These are phyloP conservation scores for Bucorvus abyssinicus DNA, from an alignment of 2,797 vertebrate species.

Conservation along the genomic window DNA sequence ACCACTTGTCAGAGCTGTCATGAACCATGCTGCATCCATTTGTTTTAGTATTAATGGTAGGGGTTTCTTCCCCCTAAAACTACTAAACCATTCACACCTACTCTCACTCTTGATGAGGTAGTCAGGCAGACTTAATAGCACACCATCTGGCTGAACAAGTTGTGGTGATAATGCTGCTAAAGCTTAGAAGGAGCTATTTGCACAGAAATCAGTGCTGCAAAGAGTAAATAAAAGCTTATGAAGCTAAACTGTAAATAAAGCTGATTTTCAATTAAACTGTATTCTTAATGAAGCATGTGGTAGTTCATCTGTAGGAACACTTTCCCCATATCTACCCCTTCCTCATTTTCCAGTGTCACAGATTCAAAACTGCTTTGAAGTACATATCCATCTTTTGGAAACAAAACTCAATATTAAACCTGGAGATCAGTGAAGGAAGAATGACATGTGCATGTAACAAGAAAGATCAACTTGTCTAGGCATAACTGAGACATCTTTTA, in stretches of 20 bases:
- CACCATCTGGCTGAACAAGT: conserved; percentile 40
- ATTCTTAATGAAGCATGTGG: not conserved
- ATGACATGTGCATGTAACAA: not conserved
- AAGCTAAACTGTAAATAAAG: not conserved
- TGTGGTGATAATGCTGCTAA: not conserved
- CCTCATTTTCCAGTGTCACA: not conserved
- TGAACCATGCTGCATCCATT: not conserved
- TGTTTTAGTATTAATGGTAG: not conserved
- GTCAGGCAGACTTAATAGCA: conserved; percentile 24
- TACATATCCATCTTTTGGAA: not conserved
- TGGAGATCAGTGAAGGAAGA: not conserved
- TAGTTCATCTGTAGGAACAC: not conserved
- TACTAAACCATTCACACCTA: not conserved
- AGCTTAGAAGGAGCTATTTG: not conserved
- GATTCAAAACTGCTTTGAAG: not conserved
- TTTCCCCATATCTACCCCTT: not conserved
- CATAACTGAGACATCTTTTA: not conserved
- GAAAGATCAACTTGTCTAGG: not conserved
- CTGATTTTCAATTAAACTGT: not conserved
- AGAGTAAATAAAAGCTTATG: conserved; percentile 20
- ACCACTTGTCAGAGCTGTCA: not conserved
- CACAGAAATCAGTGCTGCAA: not conserved
- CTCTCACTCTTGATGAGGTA: not conserved
- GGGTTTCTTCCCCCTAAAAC: not conserved
- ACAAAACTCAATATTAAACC: not conserved